Conservation (phyloP, 2,797 vertebrate species). For the Meda fulgida region DNA sequence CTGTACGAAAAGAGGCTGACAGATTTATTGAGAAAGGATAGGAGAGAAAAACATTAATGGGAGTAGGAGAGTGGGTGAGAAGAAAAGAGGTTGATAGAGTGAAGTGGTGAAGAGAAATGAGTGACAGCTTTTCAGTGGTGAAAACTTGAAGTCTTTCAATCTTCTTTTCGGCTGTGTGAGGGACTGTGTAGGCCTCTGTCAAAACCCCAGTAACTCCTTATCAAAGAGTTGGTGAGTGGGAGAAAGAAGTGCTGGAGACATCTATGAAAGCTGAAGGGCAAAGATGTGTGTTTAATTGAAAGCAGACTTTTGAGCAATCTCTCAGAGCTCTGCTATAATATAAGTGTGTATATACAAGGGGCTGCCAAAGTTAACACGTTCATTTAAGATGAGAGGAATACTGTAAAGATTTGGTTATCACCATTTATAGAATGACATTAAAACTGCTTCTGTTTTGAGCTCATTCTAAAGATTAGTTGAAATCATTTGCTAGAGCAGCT, state of each 20-base stretch:
- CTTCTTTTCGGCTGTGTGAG: conserved; percentile 36
- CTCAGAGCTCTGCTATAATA: conserved; percentile 21
- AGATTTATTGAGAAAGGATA: conserved; percentile 35
- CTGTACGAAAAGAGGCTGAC: conserved; percentile 25
- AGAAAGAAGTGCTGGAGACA: conserved; percentile 27
- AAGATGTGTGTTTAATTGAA: conserved; percentile 44
- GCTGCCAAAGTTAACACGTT: conserved; percentile 3
- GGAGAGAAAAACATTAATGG: conserved; percentile 22
- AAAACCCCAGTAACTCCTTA: conserved; percentile 41
- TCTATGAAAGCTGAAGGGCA: conserved; percentile 11
- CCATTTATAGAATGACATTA: neutral
- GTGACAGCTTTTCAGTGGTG: conserved; percentile 73
- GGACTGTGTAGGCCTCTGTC: conserved; percentile 50
- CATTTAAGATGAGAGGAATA: conserved; percentile 25
- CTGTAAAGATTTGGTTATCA: conserved; percentile 1
- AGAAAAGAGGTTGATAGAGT: conserved; percentile 45
- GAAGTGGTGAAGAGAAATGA: conserved; percentile 55
- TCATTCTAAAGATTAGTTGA: neutral
- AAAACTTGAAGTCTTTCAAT: conserved; percentile 65
- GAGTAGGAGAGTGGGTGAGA: conserved; percentile 35
- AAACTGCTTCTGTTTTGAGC: conserved; percentile 15
- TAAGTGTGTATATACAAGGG: neutral
- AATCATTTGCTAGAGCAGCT: neutral
- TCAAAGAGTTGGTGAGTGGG: conserved; percentile 37
- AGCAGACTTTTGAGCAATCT: conserved; percentile 15